Base-by-base conservation (phyloP, 2,797 vertebrate species). In the Hyperoplus immaculatus region DNA sequence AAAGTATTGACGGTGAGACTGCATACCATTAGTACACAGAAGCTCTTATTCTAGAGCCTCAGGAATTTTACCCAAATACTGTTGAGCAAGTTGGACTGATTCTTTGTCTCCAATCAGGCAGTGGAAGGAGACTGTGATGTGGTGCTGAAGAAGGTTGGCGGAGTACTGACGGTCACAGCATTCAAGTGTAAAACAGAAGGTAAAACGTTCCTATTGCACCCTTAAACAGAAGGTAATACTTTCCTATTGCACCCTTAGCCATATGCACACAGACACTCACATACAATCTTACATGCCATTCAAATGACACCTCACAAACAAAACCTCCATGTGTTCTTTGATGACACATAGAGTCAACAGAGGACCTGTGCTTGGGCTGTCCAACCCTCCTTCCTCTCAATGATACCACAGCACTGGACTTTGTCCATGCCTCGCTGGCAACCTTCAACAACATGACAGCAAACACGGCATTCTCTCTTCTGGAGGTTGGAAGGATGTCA, bases 101-200 rank as follows among this genome's bases (percentile, higher is more conserved):
- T 69, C 5, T 58, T 53, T 79, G 21, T 87, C 14, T 60, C 49
- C 16, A 12, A 78, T 41, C 63, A 96, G 95, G 91, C 94, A 0
- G 75, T 96, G 9, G 95, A 96, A 78, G 95, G 93, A 56, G 95
- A 96, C 69, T 96, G 95, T 50, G 95, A 96, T n/a, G 91, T 95
- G 67, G 92, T 82, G 60, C 72, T 96, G 58, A 87, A 77, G 64
- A 94, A 74, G 55, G 75, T 85, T n/a, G 84, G 56, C 0, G 93
- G 88, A 16, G 77, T n/a, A 54, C 63, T 95, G 56, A 80, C 86
- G 0, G 93, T 96, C 68, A 84, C 75, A 8, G 93, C 92, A 3
- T 95, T 95, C 83, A 95, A 95, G 88, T 96, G 95, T 81, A 94
- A 95, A 89, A 93, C 95, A 3, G 94, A 95, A 21, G 95, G 95